Percentiles rank a stretch among this genome's conserved stretches.
These are phyloP conservation scores for Oeneis ivallda DNA, from an alignment of 2,888 invertebrate species.

Conservation along the genomic window DNA sequence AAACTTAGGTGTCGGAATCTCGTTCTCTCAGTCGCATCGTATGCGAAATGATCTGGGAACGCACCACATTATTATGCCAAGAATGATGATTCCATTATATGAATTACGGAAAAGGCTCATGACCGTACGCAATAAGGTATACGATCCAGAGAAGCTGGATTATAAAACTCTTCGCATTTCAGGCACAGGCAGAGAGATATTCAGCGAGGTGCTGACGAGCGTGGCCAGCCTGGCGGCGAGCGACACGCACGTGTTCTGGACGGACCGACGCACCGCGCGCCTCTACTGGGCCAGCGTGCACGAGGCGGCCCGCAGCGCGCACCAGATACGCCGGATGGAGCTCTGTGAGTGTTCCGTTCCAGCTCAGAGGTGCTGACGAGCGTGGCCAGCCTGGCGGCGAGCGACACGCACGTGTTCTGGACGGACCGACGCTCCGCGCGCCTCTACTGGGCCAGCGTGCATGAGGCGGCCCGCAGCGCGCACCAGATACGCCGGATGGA, in stretches of 20 bases:
- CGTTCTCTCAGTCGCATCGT: no score
- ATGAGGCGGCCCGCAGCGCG: constrained; percentile 45
- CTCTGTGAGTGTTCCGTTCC: constrained; percentile 28
- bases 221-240: constrained; percentile 83
- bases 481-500: constrained; percentile 16
- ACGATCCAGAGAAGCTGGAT: no score
- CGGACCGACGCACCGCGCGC: constrained; percentile 76
- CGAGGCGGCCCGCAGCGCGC: constrained; percentile 45
- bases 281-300: constrained; percentile 80
- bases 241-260: constrained; percentile 87
- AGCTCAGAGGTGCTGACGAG: constrained; percentile 66
- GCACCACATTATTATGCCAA: no score
- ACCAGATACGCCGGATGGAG: constrained; percentile 49
- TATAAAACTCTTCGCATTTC: constrained; percentile 34
- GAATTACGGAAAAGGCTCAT: no score
- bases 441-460: constrained; percentile 79
- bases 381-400: constrained; percentile 82
- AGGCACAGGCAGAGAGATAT: constrained; percentile 74
- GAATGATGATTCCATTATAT: no score
- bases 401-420: constrained; percentile 87
- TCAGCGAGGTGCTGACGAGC: constrained; percentile 65
- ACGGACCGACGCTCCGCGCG: constrained; percentile 78
- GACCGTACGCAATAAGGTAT: no score
- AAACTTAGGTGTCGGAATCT: no score
- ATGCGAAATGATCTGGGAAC: no score